Percentiles rank a stretch among this genome's conserved stretches.
These are phyloP conservation scores for Pelosia muscerda DNA, from an alignment of 2,888 invertebrate genomes.

Conservation along the genomic window DNA sequence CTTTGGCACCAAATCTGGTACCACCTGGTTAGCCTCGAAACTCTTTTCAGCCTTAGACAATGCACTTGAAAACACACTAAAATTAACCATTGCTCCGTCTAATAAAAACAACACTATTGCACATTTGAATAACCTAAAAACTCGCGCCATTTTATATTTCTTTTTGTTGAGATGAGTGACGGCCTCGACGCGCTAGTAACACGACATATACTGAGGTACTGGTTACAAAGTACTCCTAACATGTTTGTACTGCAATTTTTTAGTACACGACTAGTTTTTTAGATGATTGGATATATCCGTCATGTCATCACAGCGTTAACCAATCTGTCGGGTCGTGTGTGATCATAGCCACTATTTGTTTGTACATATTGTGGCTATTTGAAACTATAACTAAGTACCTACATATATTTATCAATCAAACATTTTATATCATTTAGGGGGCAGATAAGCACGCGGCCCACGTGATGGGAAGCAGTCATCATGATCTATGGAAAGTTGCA, in stretches of 20 bases:
- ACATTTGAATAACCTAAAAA: constrained; percentile 73
- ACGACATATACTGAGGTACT: not conserved
- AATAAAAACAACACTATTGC: constrained; percentile 80
- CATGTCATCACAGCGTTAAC: not conserved
- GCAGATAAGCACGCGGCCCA: no score
- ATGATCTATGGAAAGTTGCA: no score
- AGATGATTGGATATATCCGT: not conserved
- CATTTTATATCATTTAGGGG: no score
- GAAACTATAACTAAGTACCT: no score
- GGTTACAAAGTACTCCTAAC: not conserved
- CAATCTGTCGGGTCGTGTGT: not conserved
- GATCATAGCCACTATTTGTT: not conserved
- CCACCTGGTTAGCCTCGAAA: constrained; percentile 88
- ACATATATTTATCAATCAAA: no score
- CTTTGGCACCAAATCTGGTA: constrained; percentile 91
- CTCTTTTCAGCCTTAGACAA: constrained; percentile 82
- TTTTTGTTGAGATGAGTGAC: not conserved
- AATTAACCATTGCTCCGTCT: constrained; percentile 81
- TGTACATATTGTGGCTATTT: not conserved
- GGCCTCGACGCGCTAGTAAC: not conserved
- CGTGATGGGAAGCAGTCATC: no score
- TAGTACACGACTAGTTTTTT: not conserved
- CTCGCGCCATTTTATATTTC: constrained; percentile 55
- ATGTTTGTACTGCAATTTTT: not conserved
- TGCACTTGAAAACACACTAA: constrained; percentile 80